A percentile compares a stretch with the other conserved stretches of the same genome.
Evolutionary conservation across 1,140 invertebrate species (phyloP).

Genomic region (Trichogramma pretiosum): DNA sequence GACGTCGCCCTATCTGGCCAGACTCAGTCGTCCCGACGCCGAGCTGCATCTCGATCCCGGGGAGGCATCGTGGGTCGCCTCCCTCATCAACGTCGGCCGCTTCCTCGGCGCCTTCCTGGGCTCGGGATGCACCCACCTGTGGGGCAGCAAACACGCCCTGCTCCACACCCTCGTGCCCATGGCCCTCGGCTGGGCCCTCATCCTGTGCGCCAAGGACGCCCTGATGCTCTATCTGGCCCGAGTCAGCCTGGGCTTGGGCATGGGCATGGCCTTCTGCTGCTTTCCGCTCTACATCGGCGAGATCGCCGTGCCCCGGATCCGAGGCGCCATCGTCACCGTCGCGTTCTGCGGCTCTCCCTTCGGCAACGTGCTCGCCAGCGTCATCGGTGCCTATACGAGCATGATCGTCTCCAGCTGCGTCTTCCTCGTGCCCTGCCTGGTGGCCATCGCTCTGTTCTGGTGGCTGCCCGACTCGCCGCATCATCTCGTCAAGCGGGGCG

Average conservation of each 20-base stretch:
- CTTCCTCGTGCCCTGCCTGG: constrained; percentile 29
- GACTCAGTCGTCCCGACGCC: constrained; percentile 37
- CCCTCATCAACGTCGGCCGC: constrained; percentile 45
- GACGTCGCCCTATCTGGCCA: constrained; percentile 52
- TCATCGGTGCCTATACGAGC: constrained; percentile 49
- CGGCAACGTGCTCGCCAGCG: constrained; percentile 60
- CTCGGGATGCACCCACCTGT: constrained; percentile 35
- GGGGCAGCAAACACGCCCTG: constrained; percentile 59
- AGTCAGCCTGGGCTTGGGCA: constrained; percentile 51
- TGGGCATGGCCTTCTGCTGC: constrained; percentile 58
- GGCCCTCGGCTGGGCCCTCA: constrained; percentile 51
- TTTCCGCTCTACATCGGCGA: constrained; percentile 59
- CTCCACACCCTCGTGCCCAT: constrained; percentile 52
- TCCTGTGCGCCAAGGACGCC: constrained; percentile 46
- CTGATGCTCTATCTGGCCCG: constrained; percentile 47
- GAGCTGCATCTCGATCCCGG: constrained; percentile 44
- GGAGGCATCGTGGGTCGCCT: constrained; percentile 57
- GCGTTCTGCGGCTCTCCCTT: constrained; percentile 40
- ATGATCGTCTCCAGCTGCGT: constrained; percentile 49
- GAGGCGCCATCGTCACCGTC: constrained; percentile 51
- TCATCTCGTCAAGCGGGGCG: constrained; percentile 45
- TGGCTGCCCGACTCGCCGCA: constrained; percentile 66
- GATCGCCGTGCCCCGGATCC: constrained; percentile 52
- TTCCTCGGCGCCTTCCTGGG: constrained; percentile 35
- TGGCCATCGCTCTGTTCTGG: constrained; percentile 19